A percentile compares a stretch with the other conserved stretches of the same genome.
Conservation (phyloP, 1,140 invertebrate genomes). For the Zaprionus vittiger region DNA sequence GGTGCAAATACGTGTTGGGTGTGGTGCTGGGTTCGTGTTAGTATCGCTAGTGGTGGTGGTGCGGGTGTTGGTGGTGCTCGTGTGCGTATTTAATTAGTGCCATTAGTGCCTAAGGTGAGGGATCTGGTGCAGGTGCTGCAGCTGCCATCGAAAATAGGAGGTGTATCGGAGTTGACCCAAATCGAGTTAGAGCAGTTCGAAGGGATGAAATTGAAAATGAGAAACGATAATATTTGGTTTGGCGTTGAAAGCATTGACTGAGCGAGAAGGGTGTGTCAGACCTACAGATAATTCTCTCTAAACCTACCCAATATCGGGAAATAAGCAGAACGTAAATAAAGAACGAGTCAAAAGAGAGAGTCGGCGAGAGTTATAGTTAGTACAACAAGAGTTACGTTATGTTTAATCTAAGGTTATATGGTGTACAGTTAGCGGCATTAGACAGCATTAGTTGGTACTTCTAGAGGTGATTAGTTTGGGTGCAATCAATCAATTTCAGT, state of each 20-base stretch:
- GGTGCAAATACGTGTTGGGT: conserved; percentile 60
- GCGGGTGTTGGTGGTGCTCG: conserved; percentile 30
- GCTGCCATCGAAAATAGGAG: conserved; percentile 19
- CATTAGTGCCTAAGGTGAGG: conserved; percentile 57
- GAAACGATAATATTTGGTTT: conserved; percentile 23
- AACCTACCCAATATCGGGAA: conserved; percentile 19
- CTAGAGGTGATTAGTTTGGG: conserved; percentile 25
- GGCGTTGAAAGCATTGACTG: conserved; percentile 30
- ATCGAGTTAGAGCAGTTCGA: conserved; percentile 13
- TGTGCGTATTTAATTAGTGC: conserved; percentile 72
- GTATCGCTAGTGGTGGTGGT: background rate
- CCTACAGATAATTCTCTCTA: conserved; percentile 16
- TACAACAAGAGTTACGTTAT: conserved; percentile 34
- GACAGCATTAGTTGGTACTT: conserved; percentile 35
- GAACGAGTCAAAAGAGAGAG: conserved; percentile 23
- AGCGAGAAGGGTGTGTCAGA: background rate
- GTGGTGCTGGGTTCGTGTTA: conserved; percentile 16
- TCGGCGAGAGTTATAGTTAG: conserved; percentile 10
- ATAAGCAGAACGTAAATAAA: conserved; percentile 13
- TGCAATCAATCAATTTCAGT: conserved; percentile 46
- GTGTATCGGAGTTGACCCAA: conserved; percentile 17
- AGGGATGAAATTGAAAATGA: conserved; percentile 13
- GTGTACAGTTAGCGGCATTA: conserved; percentile 32
- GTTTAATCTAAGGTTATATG: conserved; percentile 16
- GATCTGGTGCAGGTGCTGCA: conserved; percentile 11